These are phyloP conservation scores for Geothlypis trichas DNA, from an alignment of 2,113 vertebrate genomes.

Conservation along the genomic window DNA sequence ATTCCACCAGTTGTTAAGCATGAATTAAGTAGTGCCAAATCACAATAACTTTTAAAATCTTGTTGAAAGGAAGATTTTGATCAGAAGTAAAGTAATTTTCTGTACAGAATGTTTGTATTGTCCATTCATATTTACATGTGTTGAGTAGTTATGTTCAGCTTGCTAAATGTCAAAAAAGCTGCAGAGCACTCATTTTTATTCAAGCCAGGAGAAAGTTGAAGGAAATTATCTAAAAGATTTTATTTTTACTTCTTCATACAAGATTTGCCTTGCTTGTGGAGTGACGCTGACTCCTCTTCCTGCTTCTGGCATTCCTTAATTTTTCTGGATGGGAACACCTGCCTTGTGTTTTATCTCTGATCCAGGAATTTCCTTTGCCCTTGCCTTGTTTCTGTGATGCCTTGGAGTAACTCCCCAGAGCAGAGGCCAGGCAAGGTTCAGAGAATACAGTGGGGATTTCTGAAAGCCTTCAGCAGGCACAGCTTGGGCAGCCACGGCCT, in stretches of 20 bases:
- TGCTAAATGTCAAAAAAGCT: neutral
- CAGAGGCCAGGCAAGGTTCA: neutral
- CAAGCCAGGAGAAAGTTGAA: neutral
- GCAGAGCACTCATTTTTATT: neutral
- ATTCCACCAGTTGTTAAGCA: neutral
- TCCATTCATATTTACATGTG: neutral
- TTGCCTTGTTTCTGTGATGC: neutral
- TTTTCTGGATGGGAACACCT: neutral
- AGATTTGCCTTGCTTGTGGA: neutral
- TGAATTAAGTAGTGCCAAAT: neutral
- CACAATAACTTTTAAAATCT: neutral
- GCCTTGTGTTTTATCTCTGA: neutral
- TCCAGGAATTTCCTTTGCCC: neutral
- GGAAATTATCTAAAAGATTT: neutral
- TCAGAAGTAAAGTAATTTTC: neutral
- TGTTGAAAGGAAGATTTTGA: neutral
- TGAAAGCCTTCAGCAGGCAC: fast-evolving
- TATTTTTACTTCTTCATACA: neutral
- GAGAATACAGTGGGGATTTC: neutral
- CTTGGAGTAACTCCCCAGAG: fast-evolving
- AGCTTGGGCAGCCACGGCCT: neutral
- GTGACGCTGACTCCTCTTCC: neutral
- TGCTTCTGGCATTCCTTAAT: neutral
- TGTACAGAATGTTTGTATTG: neutral
- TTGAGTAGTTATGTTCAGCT: neutral